Evolutionary conservation across 1,140 invertebrate species (phyloP).

Genomic region (Dreissena polymorpha): DNA sequence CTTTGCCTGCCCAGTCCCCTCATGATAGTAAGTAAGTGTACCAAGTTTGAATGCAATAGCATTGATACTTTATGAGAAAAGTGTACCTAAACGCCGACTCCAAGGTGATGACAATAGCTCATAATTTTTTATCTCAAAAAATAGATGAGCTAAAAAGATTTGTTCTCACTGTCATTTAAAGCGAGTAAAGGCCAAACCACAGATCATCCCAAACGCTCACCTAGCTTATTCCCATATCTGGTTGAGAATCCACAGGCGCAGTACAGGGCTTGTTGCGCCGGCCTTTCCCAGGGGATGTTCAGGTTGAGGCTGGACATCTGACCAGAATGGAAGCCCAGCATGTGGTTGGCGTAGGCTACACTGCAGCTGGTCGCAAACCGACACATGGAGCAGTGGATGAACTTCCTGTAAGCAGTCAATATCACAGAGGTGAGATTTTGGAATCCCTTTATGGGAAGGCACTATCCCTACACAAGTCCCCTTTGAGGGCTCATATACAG

Average conservation of each 20-base stretch:
- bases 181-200: neutral
- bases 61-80: too few relatives aligned
- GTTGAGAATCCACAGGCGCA: conserved; percentile 75
- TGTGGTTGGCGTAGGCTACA: conserved; percentile 76
- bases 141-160: too few relatives aligned
- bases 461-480: too few relatives aligned
- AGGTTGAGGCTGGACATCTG: conserved; percentile 67
- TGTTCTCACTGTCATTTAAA: too few relatives aligned
- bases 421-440: conserved; percentile 10
- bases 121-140: too few relatives aligned
- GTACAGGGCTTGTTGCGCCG: conserved; percentile 64
- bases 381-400: conserved; percentile 78
- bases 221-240: conserved; percentile 74
- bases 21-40: too few relatives aligned
- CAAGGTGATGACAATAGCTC: too few relatives aligned
- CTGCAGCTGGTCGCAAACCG: conserved; percentile 78
- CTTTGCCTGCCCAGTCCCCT: too few relatives aligned
- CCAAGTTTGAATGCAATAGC: too few relatives aligned
- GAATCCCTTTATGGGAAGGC: too few relatives aligned
- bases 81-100: too few relatives aligned
- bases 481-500: too few relatives aligned
- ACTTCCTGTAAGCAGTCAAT: conserved; percentile 72
- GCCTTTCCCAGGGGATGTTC: conserved; percentile 69
- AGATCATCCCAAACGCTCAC: conserved; percentile 56
- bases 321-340: conserved; percentile 77